phyloP scores from a whole-genome alignment of 2,888 invertebrate genomes.

The Agonum fuliginosum region DNA sequence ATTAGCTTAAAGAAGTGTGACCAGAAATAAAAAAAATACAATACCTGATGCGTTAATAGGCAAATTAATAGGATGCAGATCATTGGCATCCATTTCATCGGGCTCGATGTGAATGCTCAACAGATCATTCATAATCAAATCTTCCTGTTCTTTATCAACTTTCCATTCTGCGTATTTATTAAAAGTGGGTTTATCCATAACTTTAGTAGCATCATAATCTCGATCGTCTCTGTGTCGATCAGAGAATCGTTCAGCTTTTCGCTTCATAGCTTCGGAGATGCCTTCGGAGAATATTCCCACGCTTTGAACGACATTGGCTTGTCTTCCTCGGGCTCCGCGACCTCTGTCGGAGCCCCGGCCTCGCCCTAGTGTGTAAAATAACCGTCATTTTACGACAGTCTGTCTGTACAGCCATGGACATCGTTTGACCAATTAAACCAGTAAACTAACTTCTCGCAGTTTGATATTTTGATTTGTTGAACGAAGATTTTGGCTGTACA shows the following conservation, averaged over 20 bases:
- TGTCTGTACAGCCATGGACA: no score
- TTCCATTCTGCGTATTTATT: conserved; percentile 51
- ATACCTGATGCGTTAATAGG: conserved; percentile 35
- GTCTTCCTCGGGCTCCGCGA: conserved; percentile 48
- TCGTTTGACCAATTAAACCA: no score
- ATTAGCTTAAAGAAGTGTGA: background rate
- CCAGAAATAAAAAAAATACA: background rate
- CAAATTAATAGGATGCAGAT: conserved; percentile 42
- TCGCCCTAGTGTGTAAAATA: no score
- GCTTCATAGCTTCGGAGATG: conserved; percentile 42
- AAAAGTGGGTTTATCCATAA: conserved; percentile 53
- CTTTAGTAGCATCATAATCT: conserved; percentile 50
- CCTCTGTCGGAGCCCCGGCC: conserved; percentile 51
- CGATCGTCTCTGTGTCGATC: conserved; percentile 12
- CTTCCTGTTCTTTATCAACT: conserved; percentile 57
- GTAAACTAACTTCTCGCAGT: no score
- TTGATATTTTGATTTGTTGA: no score
- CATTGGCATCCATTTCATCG: conserved; percentile 47
- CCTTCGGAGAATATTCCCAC: conserved; percentile 51
- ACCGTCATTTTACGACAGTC: no score
- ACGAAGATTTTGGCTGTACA: no score
- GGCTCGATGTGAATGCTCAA: conserved; percentile 44
- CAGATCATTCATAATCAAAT: conserved; percentile 56
- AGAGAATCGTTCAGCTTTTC: conserved; percentile 24
- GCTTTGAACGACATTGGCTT: conserved; percentile 43